phyloP scores from a whole-genome alignment of 2,113 vertebrate species.

The Centrocercus urophasianus region DNA sequence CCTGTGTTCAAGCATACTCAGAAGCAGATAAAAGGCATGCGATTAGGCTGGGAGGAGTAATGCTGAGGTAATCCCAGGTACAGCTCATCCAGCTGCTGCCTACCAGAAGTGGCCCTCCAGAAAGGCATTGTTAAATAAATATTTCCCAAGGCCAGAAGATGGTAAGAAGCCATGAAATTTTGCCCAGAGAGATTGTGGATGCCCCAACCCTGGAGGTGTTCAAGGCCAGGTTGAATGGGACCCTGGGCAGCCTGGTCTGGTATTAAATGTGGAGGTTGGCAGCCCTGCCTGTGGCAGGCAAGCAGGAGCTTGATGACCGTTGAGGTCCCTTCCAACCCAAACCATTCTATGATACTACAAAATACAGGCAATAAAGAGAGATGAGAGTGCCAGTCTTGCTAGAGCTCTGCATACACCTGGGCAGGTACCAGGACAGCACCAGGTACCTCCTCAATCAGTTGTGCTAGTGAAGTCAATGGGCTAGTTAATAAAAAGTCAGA shows the following conservation, averaged over 20 bases:
- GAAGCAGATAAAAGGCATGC: not conserved
- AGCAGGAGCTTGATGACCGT: too few species aligned
- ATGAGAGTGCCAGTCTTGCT: not conserved
- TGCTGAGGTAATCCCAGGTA: not conserved
- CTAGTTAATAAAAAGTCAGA: not conserved
- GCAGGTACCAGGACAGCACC: not conserved
- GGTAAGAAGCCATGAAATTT: not conserved
- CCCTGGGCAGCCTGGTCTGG: too few species aligned
- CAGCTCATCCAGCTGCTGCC: not conserved
- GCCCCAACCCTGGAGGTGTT: too few species aligned
- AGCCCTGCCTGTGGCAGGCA: too few species aligned
- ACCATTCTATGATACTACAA: not conserved
- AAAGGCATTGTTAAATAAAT: not conserved
- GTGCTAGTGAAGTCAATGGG: not conserved
- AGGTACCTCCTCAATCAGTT: not conserved
- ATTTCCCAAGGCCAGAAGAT: not conserved
- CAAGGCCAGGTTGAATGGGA: too few species aligned
- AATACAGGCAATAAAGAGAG: fast-evolving
- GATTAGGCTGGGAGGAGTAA: not conserved
- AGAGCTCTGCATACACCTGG: not conserved
- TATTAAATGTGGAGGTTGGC: too few species aligned
- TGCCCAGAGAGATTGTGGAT: too few species aligned
- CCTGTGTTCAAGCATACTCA: not conserved
- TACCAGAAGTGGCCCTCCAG: not conserved
- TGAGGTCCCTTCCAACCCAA: too few species aligned